phyloP scores from a whole-genome alignment of 2,113 vertebrate genomes.

The Entelurus aequoreus region DNA sequence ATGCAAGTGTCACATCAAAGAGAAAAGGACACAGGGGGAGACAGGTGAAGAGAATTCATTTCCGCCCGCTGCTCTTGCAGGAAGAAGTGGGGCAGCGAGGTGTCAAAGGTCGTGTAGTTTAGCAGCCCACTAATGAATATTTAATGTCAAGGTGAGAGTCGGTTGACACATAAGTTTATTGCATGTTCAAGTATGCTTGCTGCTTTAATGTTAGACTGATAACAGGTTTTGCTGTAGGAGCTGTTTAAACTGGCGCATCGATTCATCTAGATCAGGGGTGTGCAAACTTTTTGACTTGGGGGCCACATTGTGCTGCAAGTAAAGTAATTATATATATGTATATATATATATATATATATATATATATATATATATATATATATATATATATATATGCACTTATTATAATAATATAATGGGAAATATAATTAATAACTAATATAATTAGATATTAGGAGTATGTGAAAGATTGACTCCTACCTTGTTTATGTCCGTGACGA shows the following conservation, averaged over 20 bases:
- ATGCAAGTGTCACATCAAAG: constrained; percentile 18
- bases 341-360: too few species aligned
- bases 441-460: too few species aligned
- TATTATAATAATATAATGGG: too few species aligned
- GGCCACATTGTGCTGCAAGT: too few species aligned
- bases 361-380: too few species aligned
- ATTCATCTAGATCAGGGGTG: constrained; percentile 18
- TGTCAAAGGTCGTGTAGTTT: constrained; percentile 53
- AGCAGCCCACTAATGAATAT: constrained; percentile 54
- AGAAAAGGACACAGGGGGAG: constrained; percentile 6
- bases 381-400: too few species aligned
- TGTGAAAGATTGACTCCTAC: too few species aligned
- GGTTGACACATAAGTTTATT: constrained; percentile 36
- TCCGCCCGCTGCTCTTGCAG: constrained; percentile 23
- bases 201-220: constrained; percentile 19
- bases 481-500: too few species aligned
- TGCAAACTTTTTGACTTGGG: too few species aligned
- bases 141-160: constrained; percentile 39
- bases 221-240: constrained; percentile 25
- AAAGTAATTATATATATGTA: too few species aligned
- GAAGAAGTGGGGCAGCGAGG: constrained; percentile 38
- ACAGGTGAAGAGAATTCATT: constrained; percentile 23
- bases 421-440: too few species aligned
- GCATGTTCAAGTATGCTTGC: constrained; percentile 3
- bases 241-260: background rate